A percentile compares a stretch with the other conserved stretches of the same genome.
These are phyloP conservation scores for Eretmocerus hayati DNA, from an alignment of 2,888 invertebrate genomes.

Conservation along the genomic window DNA sequence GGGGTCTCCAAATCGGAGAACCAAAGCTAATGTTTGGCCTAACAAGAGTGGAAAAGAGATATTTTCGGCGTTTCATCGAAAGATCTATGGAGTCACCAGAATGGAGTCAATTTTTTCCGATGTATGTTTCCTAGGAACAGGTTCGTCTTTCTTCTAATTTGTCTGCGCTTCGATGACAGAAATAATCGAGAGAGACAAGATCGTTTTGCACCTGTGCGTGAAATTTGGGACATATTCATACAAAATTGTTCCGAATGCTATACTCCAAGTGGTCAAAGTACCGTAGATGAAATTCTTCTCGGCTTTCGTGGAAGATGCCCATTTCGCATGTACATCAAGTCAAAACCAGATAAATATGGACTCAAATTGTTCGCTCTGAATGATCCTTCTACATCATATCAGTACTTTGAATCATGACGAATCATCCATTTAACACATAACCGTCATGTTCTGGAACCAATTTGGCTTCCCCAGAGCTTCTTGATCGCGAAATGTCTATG, in stretches of 20 bases:
- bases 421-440: too few relatives aligned
- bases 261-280: slow-evolving; percentile 22
- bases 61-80: slow-evolving; percentile 12
- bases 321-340: slow-evolving; percentile 32
- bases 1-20: too few relatives aligned
- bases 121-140: slow-evolving; percentile 18
- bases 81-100: slow-evolving; percentile 17
- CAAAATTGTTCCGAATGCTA: slow-evolving; percentile 12
- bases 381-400: slow-evolving; percentile 35
- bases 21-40: too few relatives aligned
- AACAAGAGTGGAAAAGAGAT: too few relatives aligned
- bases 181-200: neutral
- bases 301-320: slow-evolving; percentile 27
- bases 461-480: too few relatives aligned
- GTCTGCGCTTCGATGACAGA: slow-evolving; percentile 2
- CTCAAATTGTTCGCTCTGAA: slow-evolving; percentile 36
- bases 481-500: too few relatives aligned
- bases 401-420: too few relatives aligned
- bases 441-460: too few relatives aligned
- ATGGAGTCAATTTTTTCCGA: slow-evolving; percentile 18
- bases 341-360: slow-evolving; percentile 37
- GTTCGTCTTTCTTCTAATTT: slow-evolving; percentile 18
- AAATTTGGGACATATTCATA: neutral
- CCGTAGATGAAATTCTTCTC: slow-evolving; percentile 32
- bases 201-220: neutral